Evolutionary conservation across 2,888 invertebrate species (phyloP).

Genomic region (Falcaria lacertinaria): DNA sequence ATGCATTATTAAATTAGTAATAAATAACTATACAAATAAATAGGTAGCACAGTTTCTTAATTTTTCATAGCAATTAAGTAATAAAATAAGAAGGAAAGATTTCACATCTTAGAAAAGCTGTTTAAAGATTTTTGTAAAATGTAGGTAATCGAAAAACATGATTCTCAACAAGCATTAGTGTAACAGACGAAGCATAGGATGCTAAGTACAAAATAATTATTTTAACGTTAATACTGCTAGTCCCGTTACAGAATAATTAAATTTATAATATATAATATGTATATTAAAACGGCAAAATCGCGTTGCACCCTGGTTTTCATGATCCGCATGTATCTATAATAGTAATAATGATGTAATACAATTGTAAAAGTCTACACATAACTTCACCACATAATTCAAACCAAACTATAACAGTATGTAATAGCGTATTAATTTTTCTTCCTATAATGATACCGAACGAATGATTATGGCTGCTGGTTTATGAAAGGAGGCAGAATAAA

Average conservation of each 20-base stretch:
- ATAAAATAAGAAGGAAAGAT: neutral
- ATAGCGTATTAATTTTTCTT: constrained; percentile 77
- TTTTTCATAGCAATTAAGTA: neutral
- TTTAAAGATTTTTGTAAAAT: too few species aligned
- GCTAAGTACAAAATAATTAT: constrained; percentile 77
- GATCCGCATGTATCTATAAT: constrained; percentile 71
- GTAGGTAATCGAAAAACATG: constrained; percentile 66
- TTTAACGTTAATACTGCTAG: constrained; percentile 72
- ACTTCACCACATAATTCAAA: constrained; percentile 78
- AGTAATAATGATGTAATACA: constrained; percentile 72
- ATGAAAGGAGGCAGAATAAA: constrained; percentile 74
- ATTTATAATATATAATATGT: constrained; percentile 17
- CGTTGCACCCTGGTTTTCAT: constrained; percentile 78
- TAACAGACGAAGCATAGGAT: constrained; percentile 72
- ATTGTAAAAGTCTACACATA: constrained; percentile 72
- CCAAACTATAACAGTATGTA: constrained; percentile 77
- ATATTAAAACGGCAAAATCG: constrained; percentile 57
- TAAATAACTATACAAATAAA: neutral
- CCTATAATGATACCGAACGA: constrained; percentile 77
- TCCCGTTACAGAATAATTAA: constrained; percentile 62
- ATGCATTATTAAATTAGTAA: constrained; percentile 8
- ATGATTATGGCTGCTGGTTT: constrained; percentile 78
- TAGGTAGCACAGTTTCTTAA: neutral
- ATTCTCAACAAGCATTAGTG: constrained; percentile 70
- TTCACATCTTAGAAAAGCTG: neutral